phyloP scores from a whole-genome alignment of 1,140 invertebrate species.

The Eulimnadia texana region DNA sequence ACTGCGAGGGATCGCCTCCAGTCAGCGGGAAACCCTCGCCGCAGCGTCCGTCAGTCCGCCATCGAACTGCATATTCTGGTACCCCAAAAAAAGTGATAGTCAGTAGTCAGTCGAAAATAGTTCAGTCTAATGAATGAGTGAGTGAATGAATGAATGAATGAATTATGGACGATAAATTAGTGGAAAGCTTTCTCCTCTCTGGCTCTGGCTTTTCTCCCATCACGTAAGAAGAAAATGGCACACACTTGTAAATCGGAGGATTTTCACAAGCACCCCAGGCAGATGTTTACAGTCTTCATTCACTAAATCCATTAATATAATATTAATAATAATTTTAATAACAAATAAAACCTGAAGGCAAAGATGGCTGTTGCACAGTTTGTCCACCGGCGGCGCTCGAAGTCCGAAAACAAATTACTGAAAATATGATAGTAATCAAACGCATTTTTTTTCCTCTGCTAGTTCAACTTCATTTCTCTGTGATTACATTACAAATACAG shows the following conservation, averaged over 20 bases:
- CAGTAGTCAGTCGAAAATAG: background rate
- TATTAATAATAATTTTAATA: background rate
- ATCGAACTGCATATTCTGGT: conserved; percentile 5
- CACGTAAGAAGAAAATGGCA: background rate
- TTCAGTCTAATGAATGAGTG: no score
- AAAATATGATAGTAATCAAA: no score
- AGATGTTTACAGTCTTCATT: background rate
- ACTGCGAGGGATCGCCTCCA: conserved; percentile 5
- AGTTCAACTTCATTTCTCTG: no score
- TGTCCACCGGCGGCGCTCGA: no score
- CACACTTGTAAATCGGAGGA: background rate
- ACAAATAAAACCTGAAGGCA: background rate
- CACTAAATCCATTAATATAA: background rate
- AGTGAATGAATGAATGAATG: no score
- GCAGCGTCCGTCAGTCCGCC: conserved; percentile 13
- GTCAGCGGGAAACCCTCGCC: conserved; percentile 8
- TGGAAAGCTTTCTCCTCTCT: background rate
- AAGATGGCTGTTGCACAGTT: background rate
- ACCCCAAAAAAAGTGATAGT: no score
- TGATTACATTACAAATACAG: no score
- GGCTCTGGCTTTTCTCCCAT: no score
- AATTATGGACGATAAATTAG: background rate
- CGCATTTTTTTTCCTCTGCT: no score
- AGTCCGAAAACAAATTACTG: no score
- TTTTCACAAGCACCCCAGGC: background rate